Evolutionary conservation across 2,888 invertebrate genomes (phyloP), one percentile per base, ranked within the genome.

Genomic region (Ennomos quercinarius): DNA sequence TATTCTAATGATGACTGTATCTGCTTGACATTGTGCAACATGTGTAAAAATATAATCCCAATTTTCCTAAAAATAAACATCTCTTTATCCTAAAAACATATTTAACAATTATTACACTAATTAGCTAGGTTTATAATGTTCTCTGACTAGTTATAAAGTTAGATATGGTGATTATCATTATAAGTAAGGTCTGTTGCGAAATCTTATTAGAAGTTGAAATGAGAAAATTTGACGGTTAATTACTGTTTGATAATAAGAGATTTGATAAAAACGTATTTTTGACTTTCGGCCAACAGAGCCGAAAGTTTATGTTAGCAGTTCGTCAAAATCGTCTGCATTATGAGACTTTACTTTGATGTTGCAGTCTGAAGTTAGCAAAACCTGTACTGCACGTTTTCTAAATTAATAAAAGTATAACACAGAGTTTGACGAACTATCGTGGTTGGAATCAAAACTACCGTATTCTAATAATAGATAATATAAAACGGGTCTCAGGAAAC

Each of bases 131-230:
- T 80, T 78, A 80, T 82, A 78, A 83, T 77, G 78, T 85, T 87
- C 82, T 86, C 83, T 84, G 86, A 86, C 78, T 87, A 81, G 76
- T 77, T 78, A 81, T 81, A 82, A 79, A 77, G 44, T 80, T 82
- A 84, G 78, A 69, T 80, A 84, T 81, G 80, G 81, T 56, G 83
- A 84, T 83, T 84, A 86, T 84, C 85, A 84, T 80, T 77, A 76
- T 77, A 72, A 72, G 76, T 86, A 87, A 84, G 83, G 80, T 82
- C 84, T 87, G 87, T 88, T 89, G 85, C 82, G 78, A 85, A 80
- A 54, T 62, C 55, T 56, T 66, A 61, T 64, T 66, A 60, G 57
- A 63, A 64, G 58, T 61, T 45, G 51, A 57, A 57, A 57, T 52
- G 43, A 56, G 52, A 57, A 61, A 66, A 62, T 40, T 27, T 61